Evolutionary conservation across 2,888 invertebrate species (phyloP).

Genomic region (Ephialtes manifestator): DNA sequence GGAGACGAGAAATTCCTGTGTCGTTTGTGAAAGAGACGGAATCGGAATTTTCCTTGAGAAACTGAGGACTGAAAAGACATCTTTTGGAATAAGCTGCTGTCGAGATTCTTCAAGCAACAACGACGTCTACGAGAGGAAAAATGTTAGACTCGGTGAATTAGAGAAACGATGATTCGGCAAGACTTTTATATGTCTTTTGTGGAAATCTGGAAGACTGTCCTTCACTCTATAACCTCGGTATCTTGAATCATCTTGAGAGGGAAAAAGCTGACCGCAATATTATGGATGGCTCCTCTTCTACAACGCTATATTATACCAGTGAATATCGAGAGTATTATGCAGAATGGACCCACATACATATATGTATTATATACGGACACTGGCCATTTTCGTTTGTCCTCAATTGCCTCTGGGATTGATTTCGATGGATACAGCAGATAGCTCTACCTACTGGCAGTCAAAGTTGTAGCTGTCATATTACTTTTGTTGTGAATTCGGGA

Average conservation of each 20-base stretch:
- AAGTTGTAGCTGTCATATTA: no score
- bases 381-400: slow-evolving; percentile 16
- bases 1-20: slow-evolving; percentile 16
- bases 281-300: slow-evolving; percentile 17
- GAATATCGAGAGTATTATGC: slow-evolving; percentile 60
- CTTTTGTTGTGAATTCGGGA: no score
- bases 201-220: slow-evolving; percentile 32
- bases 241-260: slow-evolving; percentile 40
- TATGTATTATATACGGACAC: slow-evolving; percentile 11
- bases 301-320: slow-evolving; percentile 29
- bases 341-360: slow-evolving; percentile 38
- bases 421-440: slow-evolving; percentile 16
- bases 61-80: not conserved
- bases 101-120: not conserved
- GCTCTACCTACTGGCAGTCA: no score
- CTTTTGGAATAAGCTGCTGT: slow-evolving; percentile 16
- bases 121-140: slow-evolving; percentile 5
- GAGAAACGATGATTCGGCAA: slow-evolving; percentile 55
- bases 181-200: slow-evolving; percentile 27
- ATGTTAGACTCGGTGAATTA: slow-evolving; percentile 44
- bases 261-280: slow-evolving; percentile 58
- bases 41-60: slow-evolving; percentile 15
- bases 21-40: not conserved
- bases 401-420: slow-evolving; percentile 25
- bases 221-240: slow-evolving; percentile 8